These are phyloP conservation scores for Mythimna vitellina DNA, from an alignment of 2,888 invertebrate species.

Conservation along the genomic window DNA sequence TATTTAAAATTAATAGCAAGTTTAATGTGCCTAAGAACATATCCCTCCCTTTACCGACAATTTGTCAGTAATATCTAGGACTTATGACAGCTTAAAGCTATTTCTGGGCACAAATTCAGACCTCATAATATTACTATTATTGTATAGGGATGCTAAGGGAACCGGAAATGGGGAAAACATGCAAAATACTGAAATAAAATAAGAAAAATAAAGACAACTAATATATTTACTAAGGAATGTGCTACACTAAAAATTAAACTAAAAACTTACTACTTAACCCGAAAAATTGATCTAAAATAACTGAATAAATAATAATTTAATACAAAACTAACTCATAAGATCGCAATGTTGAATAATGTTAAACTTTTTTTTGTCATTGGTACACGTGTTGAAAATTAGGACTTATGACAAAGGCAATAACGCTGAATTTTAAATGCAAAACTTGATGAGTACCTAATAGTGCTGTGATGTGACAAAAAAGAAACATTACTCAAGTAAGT, in stretches of 20 bases:
- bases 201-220: conserved; percentile 63
- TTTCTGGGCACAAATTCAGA: neutral
- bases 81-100: too few species aligned
- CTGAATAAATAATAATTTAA: conserved; percentile 64
- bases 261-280: conserved; percentile 64
- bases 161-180: neutral
- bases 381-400: neutral
- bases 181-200: conserved; percentile 34
- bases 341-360: conserved; percentile 30
- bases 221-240: conserved; percentile 74
- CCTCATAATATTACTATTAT: neutral
- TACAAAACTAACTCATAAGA: conserved; percentile 41
- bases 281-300: conserved; percentile 62
- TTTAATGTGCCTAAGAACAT: neutral
- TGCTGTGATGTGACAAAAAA: neutral
- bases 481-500: conserved; percentile 33
- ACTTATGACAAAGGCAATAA: neutral
- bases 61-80: too few species aligned
- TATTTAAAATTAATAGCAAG: neutral
- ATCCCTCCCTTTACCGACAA: neutral
- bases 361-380: neutral
- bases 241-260: conserved; percentile 71
- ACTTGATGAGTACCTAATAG: neutral
- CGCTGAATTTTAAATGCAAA: neutral
- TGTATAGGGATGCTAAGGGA: too few species aligned